Evolutionary conservation across 64 coral and sea anemone species (phyloP).

Genomic region (Platygyra sinensis): DNA sequence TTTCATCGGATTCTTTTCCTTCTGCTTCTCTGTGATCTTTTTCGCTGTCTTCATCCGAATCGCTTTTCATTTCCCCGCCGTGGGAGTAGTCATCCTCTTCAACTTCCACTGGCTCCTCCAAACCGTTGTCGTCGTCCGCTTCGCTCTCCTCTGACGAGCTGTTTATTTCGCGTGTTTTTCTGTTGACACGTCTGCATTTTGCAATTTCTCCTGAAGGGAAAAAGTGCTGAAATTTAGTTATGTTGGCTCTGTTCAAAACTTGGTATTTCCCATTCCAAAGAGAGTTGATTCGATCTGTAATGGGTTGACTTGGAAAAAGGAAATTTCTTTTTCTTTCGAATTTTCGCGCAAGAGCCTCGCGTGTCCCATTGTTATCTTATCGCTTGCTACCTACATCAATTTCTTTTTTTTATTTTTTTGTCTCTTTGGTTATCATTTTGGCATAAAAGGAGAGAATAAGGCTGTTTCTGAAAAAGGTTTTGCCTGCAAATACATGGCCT

Average conservation of each 20-base stretch:
- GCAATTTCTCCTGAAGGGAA: background rate
- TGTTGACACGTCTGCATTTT: background rate
- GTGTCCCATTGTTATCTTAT: background rate
- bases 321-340: background rate
- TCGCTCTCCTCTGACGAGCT: conserved; percentile 28
- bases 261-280: conserved; percentile 24
- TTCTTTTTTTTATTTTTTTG: conserved; percentile 11
- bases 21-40: conserved; percentile 26
- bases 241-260: background rate
- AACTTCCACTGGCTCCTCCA: conserved; percentile 27
- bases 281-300: conserved; percentile 11
- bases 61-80: conserved; percentile 5
- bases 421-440: conserved; percentile 11
- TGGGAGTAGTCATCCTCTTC: conserved; percentile 14
- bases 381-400: conserved; percentile 11
- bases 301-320: conserved; percentile 8
- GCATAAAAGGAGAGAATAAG: background rate
- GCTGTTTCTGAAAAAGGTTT: background rate
- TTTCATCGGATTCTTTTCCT: conserved; percentile 17
- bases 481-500: background rate
- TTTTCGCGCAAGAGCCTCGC: conserved; percentile 5
- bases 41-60: conserved; percentile 26
- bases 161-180: conserved; percentile 18
- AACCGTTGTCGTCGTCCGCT: background rate
- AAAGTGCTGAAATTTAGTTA: background rate